phyloP scores from a whole-genome alignment of 2,888 invertebrate genomes.

The Drosophila ezoana region DNA sequence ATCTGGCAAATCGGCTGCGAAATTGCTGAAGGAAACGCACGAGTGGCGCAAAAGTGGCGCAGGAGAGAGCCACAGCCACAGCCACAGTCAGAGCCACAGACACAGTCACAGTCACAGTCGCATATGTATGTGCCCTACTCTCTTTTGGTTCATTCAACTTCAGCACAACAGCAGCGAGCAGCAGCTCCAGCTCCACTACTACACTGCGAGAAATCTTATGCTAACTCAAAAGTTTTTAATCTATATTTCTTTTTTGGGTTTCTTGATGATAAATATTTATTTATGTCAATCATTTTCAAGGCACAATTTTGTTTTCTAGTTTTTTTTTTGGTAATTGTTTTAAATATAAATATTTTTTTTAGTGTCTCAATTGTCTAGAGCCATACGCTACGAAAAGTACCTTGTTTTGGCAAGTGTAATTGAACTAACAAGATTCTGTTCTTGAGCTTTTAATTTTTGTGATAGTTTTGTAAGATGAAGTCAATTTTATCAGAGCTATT shows the following conservation, averaged over 20 bases:
- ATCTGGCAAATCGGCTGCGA: conserved; percentile 67
- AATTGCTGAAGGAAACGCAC: conserved; percentile 81
- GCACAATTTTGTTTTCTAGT: no score
- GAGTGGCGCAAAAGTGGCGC: conserved; percentile 67
- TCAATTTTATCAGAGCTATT: no score
- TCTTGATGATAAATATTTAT: no score
- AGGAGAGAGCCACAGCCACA: conserved; percentile 26
- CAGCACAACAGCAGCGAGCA: conserved; percentile 31
- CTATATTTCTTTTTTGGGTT: neutral
- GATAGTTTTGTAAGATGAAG: no score
- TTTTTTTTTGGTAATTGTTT: no score
- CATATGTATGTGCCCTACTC: conserved; percentile 68
- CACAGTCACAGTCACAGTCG: conserved; percentile 4
- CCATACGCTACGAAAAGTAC: no score
- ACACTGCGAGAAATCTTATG: conserved; percentile 30
- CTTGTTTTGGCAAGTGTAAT: no score
- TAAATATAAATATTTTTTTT: no score
- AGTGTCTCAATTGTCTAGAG: no score
- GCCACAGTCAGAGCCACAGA: conserved; percentile 6
- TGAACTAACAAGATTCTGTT: no score
- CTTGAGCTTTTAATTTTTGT: no score
- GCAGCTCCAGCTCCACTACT: conserved; percentile 10
- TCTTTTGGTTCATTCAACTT: conserved; percentile 76
- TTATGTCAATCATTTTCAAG: no score
- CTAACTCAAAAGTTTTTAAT: neutral